Evolutionary conservation across 2,797 vertebrate genomes (phyloP).

Genomic region (Sciurus carolinensis): DNA sequence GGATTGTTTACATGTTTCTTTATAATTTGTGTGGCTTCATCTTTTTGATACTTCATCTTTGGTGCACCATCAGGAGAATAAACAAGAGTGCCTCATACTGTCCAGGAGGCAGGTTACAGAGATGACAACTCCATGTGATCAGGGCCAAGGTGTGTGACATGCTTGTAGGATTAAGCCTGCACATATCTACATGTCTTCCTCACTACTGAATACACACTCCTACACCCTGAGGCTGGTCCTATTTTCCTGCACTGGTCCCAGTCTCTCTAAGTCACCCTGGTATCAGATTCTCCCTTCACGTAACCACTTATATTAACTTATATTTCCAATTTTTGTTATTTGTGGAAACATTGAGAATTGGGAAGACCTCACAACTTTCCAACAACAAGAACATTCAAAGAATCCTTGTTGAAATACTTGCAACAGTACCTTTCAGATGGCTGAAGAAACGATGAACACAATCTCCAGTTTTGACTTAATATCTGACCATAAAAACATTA

Average conservation of each 20-base stretch:
- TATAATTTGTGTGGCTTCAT: not conserved
- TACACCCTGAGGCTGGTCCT: not conserved
- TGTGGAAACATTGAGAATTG: not conserved
- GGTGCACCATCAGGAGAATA: not conserved
- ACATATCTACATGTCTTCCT: accelerated
- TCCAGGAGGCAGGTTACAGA: no score
- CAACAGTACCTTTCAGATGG: not conserved
- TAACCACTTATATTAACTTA: not conserved
- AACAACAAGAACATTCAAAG: not conserved
- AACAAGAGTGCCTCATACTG: not conserved
- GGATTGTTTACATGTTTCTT: not conserved
- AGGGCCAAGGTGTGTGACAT: not conserved
- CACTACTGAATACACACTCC: not conserved
- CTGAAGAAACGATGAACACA: not conserved
- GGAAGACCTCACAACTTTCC: not conserved
- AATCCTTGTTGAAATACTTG: not conserved
- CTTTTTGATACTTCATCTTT: not conserved
- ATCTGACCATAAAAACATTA: not conserved
- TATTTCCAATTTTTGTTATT: not conserved
- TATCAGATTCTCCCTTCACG: not conserved
- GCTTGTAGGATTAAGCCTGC: not conserved
- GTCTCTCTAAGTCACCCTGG: not conserved
- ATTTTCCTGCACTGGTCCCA: not conserved
- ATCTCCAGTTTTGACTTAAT: not conserved
- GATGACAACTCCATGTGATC: not conserved